Conservation (phyloP, 2,113 vertebrate genomes). For the Propithecus coquereli region DNA sequence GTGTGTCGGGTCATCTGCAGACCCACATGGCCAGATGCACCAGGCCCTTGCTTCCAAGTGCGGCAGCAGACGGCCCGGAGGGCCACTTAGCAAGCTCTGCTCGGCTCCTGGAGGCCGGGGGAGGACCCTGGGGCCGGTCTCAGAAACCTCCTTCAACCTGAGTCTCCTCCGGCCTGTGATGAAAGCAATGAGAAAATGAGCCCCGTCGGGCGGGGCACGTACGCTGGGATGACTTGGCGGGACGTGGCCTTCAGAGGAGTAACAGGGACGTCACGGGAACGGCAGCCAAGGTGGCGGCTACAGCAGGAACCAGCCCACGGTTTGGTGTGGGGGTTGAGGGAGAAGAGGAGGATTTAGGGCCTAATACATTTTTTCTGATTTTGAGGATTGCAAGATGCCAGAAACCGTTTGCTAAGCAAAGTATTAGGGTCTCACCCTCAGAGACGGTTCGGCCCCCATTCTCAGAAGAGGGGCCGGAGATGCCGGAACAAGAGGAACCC, state of each 20-base stretch:
- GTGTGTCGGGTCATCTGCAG: slow-evolving; percentile 76
- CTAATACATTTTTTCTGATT: neutral
- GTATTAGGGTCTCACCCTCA: neutral
- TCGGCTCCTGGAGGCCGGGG: neutral
- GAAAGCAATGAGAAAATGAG: neutral
- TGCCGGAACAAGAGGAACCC: neutral
- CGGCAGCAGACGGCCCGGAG: slow-evolving; percentile 38
- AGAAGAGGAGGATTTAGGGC: neutral
- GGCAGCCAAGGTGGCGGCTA: neutral
- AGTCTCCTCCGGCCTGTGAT: neutral
- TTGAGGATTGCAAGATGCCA: neutral
- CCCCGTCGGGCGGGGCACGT: fast-evolving
- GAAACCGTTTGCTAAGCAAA: neutral
- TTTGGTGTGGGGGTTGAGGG: neutral
- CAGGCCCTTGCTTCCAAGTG: slow-evolving; percentile 58
- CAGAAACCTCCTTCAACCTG: neutral
- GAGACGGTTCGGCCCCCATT: neutral
- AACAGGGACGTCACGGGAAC: neutral
- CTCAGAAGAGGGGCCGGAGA: neutral
- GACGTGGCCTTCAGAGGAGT: neutral
- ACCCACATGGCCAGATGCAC: slow-evolving; percentile 75
- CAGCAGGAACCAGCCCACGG: fast-evolving
- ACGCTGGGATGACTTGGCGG: neutral
- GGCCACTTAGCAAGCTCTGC: slow-evolving; percentile 20
- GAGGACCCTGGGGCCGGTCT: neutral